Evolutionary conservation across 1,140 invertebrate genomes (phyloP).

Genomic region (Thalassaphorura encarpata): DNA sequence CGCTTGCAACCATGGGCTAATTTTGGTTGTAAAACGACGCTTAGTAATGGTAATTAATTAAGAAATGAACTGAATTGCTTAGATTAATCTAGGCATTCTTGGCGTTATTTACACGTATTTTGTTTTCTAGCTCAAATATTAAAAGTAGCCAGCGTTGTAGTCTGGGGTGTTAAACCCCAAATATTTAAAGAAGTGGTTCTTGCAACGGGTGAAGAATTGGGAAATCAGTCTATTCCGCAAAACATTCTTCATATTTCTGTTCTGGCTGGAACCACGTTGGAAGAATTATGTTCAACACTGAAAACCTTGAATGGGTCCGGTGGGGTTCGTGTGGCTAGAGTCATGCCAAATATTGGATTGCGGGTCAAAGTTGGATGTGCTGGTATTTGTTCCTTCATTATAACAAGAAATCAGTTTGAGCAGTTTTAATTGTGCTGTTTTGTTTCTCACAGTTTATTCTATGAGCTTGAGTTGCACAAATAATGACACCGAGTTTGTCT

Average conservation of each 20-base stretch:
- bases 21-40: conserved; percentile 16
- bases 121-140: conserved; percentile 11
- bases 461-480: conserved; percentile 44
- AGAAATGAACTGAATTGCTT: neutral
- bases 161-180: conserved; percentile 78
- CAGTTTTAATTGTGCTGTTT: conserved; percentile 1
- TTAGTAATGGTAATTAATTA: conserved; percentile 17
- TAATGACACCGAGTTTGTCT: conserved; percentile 50
- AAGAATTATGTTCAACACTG: neutral
- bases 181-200: conserved; percentile 53
- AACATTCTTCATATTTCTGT: conserved; percentile 63
- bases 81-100: neutral
- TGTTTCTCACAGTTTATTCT: conserved; percentile 53
- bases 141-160: conserved; percentile 42
- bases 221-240: conserved; percentile 29
- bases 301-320: neutral
- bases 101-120: neutral
- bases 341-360: conserved; percentile 89
- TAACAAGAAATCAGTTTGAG: neutral
- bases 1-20: conserved; percentile 20
- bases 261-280: conserved; percentile 55
- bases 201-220: conserved; percentile 30
- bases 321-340: conserved; percentile 38
- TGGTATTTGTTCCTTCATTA: conserved; percentile 34
- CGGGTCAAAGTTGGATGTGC: conserved; percentile 66